A percentile compares a stretch with the other conserved stretches of the same genome.
These are phyloP conservation scores for Helicolenus hilgendorfi DNA, from an alignment of 2,797 vertebrate species.

Conservation along the genomic window DNA sequence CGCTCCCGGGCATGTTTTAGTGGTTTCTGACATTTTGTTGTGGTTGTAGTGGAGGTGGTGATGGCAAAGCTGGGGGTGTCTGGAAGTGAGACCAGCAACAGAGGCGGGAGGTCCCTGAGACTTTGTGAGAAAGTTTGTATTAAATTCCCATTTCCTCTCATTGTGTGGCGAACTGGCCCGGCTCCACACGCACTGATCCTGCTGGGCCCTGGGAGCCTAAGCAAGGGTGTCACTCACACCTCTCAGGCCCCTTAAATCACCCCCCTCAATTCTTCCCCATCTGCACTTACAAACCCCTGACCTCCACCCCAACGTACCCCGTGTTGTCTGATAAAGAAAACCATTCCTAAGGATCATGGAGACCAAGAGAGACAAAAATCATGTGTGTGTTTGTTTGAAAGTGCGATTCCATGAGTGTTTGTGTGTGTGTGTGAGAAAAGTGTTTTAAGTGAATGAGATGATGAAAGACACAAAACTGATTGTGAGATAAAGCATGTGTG, in stretches of 20 bases:
- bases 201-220: conserved; percentile 65
- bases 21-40: conserved; percentile 76
- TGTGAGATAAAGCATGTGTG: conserved; percentile 39
- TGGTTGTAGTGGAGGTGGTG: conserved; percentile 62
- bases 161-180: conserved; percentile 89
- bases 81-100: conserved; percentile 60
- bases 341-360: neutral
- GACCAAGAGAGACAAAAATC: neutral
- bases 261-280: neutral
- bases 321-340: conserved; percentile 44
- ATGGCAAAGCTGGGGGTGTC: conserved; percentile 46
- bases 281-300: conserved; percentile 25
- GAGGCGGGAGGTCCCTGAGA: conserved; percentile 75
- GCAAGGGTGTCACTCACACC: conserved; percentile 76
- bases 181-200: conserved; percentile 89
- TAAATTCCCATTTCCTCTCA: conserved; percentile 92
- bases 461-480: conserved; percentile 42
- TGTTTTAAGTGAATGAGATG: conserved; percentile 13
- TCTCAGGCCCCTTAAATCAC: conserved; percentile 37
- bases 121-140: conserved; percentile 93
- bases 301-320: neutral
- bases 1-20: conserved; percentile 38
- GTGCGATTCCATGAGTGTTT: neutral
- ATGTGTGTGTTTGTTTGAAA: neutral
- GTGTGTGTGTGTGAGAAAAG: conserved; percentile 19